Base-by-base conservation (phyloP, 2,888 invertebrate genomes). In the Meganola albula region DNA sequence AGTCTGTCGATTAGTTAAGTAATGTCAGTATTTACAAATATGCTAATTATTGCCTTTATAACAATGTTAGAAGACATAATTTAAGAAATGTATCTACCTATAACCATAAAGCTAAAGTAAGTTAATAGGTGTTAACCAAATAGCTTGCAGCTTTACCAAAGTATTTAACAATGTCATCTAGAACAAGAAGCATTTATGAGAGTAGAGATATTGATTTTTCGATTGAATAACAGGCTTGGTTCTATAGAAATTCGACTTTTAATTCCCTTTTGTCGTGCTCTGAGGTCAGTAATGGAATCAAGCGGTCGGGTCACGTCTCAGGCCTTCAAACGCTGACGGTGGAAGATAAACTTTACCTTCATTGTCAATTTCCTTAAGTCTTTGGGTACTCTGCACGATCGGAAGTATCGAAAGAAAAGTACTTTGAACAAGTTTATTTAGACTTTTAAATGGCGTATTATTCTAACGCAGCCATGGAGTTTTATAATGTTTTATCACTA, bases 261-360 rank as follows among this genome's bases (percentile, higher is more conserved):
- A 76, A 78, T 77, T 72, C 68, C 64, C 63, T 67, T 70, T 75
- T 76, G 74, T 74, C 57, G 62, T 56, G 44, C 49, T 51, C 48
- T 48, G 53, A 58, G 57, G 42, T 48, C 42, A 52, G 64, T 74
- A 74, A 78, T 74, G 65, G 72, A 72, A 78, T 79, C 71, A 77
- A 53, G 72, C 49, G 73, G 72, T 69, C 77, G 65, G 69, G 74
- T 80, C 80, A 82, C 80, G 80, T 79, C 67, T 58, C 60, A 53
- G 64, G 57, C 71, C 74, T 73, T 73, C 74, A 72, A 75, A 74
- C 70, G 76, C 78, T 78, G 80, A 75, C 77, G 65, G 65, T 62
- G 62, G 64, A 79, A 79, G 78, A 80, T 82, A 80, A 82, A 82
- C 75, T 77, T 78, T 75, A 79, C 79, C 78, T 78, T 78, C 80